Evolutionary conservation across 2,113 vertebrate genomes (phyloP).

Genomic region (Aptenodytes patagonicus): DNA sequence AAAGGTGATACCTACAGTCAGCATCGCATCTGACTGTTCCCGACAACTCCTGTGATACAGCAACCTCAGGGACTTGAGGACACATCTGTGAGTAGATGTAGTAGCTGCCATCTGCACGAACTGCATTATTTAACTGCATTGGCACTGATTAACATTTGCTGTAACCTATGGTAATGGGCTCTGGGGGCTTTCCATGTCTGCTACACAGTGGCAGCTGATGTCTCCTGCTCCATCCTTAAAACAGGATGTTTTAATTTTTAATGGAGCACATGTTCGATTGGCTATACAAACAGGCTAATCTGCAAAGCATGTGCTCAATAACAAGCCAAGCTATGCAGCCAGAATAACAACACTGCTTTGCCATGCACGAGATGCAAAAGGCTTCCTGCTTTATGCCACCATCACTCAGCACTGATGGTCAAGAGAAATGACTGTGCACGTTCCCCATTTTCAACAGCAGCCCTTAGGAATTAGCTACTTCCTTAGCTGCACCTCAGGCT

Average conservation of each 20-base stretch:
- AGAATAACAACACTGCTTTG: slow-evolving; percentile 75
- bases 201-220: slow-evolving; percentile 82
- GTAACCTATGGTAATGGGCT: slow-evolving; percentile 89
- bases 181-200: slow-evolving; percentile 83
- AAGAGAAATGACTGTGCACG: neutral
- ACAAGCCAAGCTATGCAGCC: slow-evolving; percentile 75
- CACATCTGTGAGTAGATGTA: slow-evolving; percentile 81
- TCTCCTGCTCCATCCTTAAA: slow-evolving; percentile 83
- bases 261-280: slow-evolving; percentile 90
- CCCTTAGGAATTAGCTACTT: slow-evolving; percentile 15
- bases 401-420: neutral
- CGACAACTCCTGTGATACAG: slow-evolving; percentile 77
- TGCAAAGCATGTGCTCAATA: slow-evolving; percentile 88
- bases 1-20: slow-evolving; percentile 70
- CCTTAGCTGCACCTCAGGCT: neutral
- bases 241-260: slow-evolving; percentile 90
- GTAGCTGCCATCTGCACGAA: slow-evolving; percentile 83
- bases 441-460: neutral
- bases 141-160: slow-evolving; percentile 88
- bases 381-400: slow-evolving; percentile 12
- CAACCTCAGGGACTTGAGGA: slow-evolving; percentile 77
- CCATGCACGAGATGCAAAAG: slow-evolving; percentile 31
- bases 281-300: slow-evolving; percentile 91
- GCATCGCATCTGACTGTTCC: slow-evolving; percentile 73
- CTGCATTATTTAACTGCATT: slow-evolving; percentile 89